Evolutionary conservation across 2,888 invertebrate genomes (phyloP), one percentile per base, ranked within the genome.

Genomic region (Ligdia adustata): DNA sequence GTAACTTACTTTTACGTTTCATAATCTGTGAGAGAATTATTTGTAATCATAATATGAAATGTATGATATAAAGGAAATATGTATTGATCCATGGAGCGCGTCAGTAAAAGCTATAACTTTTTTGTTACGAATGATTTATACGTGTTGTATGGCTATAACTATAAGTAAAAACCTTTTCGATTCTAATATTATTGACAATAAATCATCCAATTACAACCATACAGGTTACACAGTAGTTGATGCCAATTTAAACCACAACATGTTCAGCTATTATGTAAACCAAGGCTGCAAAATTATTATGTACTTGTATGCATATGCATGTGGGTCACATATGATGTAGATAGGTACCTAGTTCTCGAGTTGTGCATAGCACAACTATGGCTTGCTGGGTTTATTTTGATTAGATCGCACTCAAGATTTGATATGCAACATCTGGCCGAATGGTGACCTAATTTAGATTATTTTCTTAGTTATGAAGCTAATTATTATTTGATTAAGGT

Each of bases 201-300:
- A 11, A 27, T 11, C 26, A 9, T 11, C 11, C 6, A 32, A 37
- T 39, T 33, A 35, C 22, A 24, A 4, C 16, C 24, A 24, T 34
- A 9, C 33, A 34, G 22, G 27, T 24, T 2, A 29, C 31, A 9
- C 18, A 22, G 26, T 27, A 39, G 27, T 33, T n/a, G 14, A 4
- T 5, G 9, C 24, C 40, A 41, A 47, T 40, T 15, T 31, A 33
- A 28, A 38, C 33, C n/a, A 22, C 7, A 31, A 47, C 41, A 20
- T 35, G 38, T 26, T 14, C 18, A 31, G 22, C 7, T 29, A 31
- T 47, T 31, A 46, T 35, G 40, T 27, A 41, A 48, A 33, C 37
- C 41, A 41, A 48, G 41, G 42, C 27, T 38, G 33, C 7, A 22
- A 22, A 6, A 4, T 22, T 6, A 22, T 22, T 22, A 6, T 22